A percentile compares a stretch with the other conserved stretches of the same genome.
phyloP scores from a whole-genome alignment of 2,797 vertebrate genomes.

The Dendrocincla fuliginosa region DNA sequence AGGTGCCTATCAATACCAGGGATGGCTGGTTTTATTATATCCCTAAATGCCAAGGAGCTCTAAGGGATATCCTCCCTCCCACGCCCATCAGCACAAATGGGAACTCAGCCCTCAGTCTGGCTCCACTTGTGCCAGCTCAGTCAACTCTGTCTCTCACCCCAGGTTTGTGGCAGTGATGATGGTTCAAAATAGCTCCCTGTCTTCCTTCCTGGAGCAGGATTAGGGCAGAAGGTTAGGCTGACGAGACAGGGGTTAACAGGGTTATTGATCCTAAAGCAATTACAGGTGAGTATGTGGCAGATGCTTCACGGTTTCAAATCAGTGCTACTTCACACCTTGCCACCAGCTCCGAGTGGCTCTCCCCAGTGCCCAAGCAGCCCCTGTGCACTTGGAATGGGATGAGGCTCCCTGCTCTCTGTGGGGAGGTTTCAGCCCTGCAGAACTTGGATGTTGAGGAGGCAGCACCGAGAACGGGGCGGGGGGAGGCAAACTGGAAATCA shows the following conservation, averaged over 20 bases:
- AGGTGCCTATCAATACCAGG: not conserved
- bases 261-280: not conserved
- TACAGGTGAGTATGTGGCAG: not conserved
- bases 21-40: not conserved
- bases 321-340: not conserved
- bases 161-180: not conserved
- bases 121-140: not conserved
- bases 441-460: not conserved
- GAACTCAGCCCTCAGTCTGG: not conserved
- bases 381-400: not conserved
- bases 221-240: not conserved
- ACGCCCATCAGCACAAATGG: not conserved
- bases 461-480: too few relatives aligned
- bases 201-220: not conserved
- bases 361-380: accelerated
- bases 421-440: not conserved
- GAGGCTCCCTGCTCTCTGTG: not conserved
- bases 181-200: not conserved
- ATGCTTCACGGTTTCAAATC: not conserved
- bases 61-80: not conserved
- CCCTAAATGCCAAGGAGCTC: not conserved
- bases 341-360: not conserved
- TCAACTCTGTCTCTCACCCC: not conserved
- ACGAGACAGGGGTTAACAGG: not conserved
- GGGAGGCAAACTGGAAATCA: not conserved